These are phyloP conservation scores for Echinops telfairi DNA, from an alignment of 2,113 vertebrate species.

Conservation along the genomic window DNA sequence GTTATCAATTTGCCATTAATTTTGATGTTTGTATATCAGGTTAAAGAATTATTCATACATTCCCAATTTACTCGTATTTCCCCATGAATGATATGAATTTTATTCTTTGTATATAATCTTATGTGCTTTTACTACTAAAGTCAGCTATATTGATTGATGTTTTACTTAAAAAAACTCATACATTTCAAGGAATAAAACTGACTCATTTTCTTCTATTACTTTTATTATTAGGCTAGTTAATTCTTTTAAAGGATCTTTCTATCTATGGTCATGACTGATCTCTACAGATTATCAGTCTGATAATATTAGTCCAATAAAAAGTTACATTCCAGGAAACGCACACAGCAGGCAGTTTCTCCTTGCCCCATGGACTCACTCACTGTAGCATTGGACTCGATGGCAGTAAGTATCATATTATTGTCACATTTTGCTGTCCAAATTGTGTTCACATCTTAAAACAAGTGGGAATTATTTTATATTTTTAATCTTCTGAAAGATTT, in stretches of 20 bases:
- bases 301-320: background rate
- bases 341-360: too few species aligned
- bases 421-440: background rate
- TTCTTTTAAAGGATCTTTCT: background rate
- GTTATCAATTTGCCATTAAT: background rate
- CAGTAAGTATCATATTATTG: background rate
- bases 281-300: background rate
- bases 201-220: background rate
- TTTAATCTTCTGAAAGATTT: background rate
- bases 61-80: background rate
- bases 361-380: too few species aligned
- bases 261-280: background rate
- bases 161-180: slow-evolving; percentile 3
- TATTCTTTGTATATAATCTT: slow-evolving; percentile 4
- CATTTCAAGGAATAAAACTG: background rate
- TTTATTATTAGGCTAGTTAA: background rate
- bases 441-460: background rate
- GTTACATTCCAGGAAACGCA: too few species aligned
- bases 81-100: background rate
- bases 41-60: too few species aligned
- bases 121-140: background rate
- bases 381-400: too few species aligned
- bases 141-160: background rate
- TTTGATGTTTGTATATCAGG: too few species aligned
- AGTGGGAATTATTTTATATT: background rate